Evolutionary conservation across 2,113 vertebrate species (phyloP).

Genomic region (Epinephelus fuscoguttatus): DNA sequence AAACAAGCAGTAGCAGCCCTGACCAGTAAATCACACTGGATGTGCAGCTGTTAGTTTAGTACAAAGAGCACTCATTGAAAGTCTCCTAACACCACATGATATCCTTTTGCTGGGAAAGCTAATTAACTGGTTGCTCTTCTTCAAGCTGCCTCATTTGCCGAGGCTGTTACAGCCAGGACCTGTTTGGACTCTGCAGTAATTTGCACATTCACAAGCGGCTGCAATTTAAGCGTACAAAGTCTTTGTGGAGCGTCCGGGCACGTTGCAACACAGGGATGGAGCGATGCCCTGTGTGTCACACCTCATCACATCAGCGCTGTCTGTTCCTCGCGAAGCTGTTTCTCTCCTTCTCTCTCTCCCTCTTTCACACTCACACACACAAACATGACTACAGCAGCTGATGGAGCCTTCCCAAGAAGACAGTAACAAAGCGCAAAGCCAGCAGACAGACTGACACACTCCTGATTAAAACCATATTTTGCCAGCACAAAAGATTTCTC

Average conservation of each 20-base stretch:
- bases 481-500: not conserved
- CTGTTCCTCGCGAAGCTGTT: slow-evolving; percentile 35
- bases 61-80: not conserved
- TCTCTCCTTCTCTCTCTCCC: slow-evolving; percentile 1
- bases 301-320: slow-evolving; percentile 67
- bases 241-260: slow-evolving; percentile 40
- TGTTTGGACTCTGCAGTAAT: slow-evolving; percentile 56
- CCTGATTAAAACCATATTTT: slow-evolving; percentile 47
- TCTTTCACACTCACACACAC: slow-evolving; percentile 16
- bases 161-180: slow-evolving; percentile 19
- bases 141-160: not conserved
- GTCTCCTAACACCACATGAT: slow-evolving; percentile 7
- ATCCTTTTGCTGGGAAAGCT: slow-evolving; percentile 23
- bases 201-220: slow-evolving; percentile 49
- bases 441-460: not conserved
- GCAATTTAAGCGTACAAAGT: slow-evolving; percentile 38
- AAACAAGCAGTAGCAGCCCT: slow-evolving; percentile 15
- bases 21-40: not conserved
- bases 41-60: slow-evolving; percentile 4
- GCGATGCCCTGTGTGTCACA: slow-evolving; percentile 62
- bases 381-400: slow-evolving; percentile 11
- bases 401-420: slow-evolving; percentile 32
- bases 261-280: slow-evolving; percentile 68
- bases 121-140: slow-evolving; percentile 28
- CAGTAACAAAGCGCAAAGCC: slow-evolving; percentile 32